A percentile compares a stretch with the other conserved stretches of the same genome.
Conservation (phyloP, 2,888 invertebrate genomes). For the Loripinus fragilis region DNA sequence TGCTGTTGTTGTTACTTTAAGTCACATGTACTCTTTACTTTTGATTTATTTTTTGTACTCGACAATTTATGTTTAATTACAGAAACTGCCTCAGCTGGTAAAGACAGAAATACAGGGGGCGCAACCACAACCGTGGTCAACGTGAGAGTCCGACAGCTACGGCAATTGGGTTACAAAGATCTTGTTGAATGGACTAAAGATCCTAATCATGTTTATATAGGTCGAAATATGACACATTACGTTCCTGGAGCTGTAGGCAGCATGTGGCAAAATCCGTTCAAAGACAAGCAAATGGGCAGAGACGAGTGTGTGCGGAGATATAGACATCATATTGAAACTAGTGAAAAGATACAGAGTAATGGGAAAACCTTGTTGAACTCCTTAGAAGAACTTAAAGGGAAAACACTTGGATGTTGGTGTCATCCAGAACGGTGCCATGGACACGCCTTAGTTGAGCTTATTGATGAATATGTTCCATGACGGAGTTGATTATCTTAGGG, state of each 20-base stretch:
- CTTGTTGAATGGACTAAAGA: conserved; percentile 57
- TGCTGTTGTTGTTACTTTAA: too few species aligned
- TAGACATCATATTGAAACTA: conserved; percentile 45
- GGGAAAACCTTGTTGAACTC: conserved; percentile 55
- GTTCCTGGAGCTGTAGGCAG: conserved; percentile 62
- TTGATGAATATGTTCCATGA: conserved; percentile 27
- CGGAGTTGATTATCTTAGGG: too few species aligned
- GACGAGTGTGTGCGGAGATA: conserved; percentile 46
- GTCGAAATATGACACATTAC: conserved; percentile 59
- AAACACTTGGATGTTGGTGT: conserved; percentile 66
- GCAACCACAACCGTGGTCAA: conserved; percentile 39
- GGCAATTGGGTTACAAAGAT: conserved; percentile 48
- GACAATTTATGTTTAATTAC: too few species aligned
- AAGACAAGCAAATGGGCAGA: conserved; percentile 32
- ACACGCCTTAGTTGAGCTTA: conserved; percentile 50
- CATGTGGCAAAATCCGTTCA: conserved; percentile 63
- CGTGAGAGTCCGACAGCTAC: conserved; percentile 47
- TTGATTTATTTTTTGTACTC: too few species aligned
- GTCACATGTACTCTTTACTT: too few species aligned
- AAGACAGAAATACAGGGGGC: not conserved
- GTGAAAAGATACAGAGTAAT: conserved; percentile 46
- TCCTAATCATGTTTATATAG: conserved; percentile 61
- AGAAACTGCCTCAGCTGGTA: not conserved
- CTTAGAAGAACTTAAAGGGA: conserved; percentile 60
- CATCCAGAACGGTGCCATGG: conserved; percentile 65